These are phyloP conservation scores for human DNA, from an alignment of 2,113 vertebrate genomes.

Conservation along the genomic window GRCh38 chr2:234373001-234373500, in stretches of 20 bases:
- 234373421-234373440: background rate
- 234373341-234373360: rapidly evolving
- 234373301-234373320: background rate
- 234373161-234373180: background rate
- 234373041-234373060: background rate
- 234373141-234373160: too few species aligned
- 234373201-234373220: too few species aligned
- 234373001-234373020: background rate
- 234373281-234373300: too few species aligned
- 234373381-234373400: background rate
- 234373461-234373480: background rate
- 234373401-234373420: background rate
- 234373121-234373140: too few species aligned
- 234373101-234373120: background rate
- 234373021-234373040: background rate
- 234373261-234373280: background rate
- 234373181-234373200: background rate
- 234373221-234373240: background rate
- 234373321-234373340: too few species aligned
- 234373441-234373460: background rate
- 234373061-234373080: background rate
- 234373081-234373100: background rate
- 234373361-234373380: background rate
- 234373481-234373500: background rate
- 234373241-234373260: background rate